These are phyloP conservation scores for Argyrosomus japonicus DNA, from an alignment of 2,113 vertebrate species.

Conservation along the genomic window DNA sequence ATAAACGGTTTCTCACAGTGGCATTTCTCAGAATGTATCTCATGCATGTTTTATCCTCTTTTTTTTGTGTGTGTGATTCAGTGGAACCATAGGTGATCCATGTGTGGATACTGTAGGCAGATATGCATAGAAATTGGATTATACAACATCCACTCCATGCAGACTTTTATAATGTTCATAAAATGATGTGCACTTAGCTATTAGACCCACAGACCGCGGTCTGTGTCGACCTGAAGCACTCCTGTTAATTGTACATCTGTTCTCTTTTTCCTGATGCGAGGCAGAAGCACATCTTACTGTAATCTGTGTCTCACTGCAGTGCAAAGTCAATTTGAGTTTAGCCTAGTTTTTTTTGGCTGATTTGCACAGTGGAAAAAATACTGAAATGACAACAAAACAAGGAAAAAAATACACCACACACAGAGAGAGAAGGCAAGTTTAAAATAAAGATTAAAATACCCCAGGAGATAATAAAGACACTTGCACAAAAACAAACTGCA, in stretches of 20 bases:
- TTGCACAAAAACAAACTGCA: not conserved
- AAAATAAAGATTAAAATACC: not conserved
- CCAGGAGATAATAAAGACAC: not conserved
- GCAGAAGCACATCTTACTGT: not conserved
- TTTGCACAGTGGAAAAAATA: conserved; percentile 1
- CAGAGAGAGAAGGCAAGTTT: not conserved
- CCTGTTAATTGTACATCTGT: not conserved
- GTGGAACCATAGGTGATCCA: not conserved
- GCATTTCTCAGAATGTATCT: no score
- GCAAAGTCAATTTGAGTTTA: conserved; percentile 4
- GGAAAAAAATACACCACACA: conserved; percentile 18
- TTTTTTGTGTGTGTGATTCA: not conserved
- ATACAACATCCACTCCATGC: not conserved
- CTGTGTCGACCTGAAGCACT: not conserved
- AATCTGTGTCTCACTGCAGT: conserved; percentile 8
- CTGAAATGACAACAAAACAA: not conserved
- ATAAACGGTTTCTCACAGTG: no score
- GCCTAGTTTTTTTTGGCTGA: not conserved
- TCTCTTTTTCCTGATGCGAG: not conserved
- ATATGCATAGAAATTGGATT: not conserved
- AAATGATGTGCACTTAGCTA: not conserved
- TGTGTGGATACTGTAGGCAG: not conserved
- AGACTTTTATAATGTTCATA: not conserved
- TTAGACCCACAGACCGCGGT: not conserved
- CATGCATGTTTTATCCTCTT: no score